Percentiles rank a stretch among this genome's conserved stretches.
Evolutionary conservation across 2,888 invertebrate genomes (phyloP).

Genomic region (Limenitis camilla): DNA sequence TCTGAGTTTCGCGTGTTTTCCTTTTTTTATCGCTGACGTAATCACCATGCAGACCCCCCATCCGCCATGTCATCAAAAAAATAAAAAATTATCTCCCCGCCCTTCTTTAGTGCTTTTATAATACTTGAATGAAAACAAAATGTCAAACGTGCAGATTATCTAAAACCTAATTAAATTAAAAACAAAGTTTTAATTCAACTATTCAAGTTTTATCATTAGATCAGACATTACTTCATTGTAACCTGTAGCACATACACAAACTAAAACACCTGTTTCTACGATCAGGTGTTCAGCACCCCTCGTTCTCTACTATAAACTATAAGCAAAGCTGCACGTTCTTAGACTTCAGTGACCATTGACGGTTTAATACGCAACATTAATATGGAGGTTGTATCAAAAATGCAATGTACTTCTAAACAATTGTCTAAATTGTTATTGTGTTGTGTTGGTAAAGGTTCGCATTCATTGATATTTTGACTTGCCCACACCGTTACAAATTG

Average conservation of each 20-base stretch:
- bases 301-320: constrained; percentile 22
- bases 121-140: too few species aligned
- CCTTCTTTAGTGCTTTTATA: too few species aligned
- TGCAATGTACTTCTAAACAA: constrained; percentile 17
- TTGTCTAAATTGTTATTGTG: not conserved
- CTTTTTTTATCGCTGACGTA: too few species aligned
- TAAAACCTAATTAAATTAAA: not conserved
- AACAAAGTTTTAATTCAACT: not conserved
- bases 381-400: not conserved
- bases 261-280: constrained; percentile 44
- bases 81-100: too few species aligned
- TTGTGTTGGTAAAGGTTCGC: constrained; percentile 2
- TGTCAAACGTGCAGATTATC: too few species aligned
- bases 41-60: too few species aligned
- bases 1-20: too few species aligned
- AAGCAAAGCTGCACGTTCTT: constrained; percentile 3
- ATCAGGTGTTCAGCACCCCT: constrained; percentile 45
- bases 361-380: not conserved
- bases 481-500: constrained; percentile 34
- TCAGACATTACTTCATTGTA: constrained; percentile 26
- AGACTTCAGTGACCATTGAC: constrained; percentile 24
- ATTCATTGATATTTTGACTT: constrained; percentile 46
- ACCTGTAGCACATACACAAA: constrained; percentile 25
- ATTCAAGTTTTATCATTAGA: constrained; percentile 29
- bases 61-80: too few species aligned